Evolutionary conservation across 1,140 invertebrate genomes (phyloP).

Genomic region (Drosophila varians): DNA sequence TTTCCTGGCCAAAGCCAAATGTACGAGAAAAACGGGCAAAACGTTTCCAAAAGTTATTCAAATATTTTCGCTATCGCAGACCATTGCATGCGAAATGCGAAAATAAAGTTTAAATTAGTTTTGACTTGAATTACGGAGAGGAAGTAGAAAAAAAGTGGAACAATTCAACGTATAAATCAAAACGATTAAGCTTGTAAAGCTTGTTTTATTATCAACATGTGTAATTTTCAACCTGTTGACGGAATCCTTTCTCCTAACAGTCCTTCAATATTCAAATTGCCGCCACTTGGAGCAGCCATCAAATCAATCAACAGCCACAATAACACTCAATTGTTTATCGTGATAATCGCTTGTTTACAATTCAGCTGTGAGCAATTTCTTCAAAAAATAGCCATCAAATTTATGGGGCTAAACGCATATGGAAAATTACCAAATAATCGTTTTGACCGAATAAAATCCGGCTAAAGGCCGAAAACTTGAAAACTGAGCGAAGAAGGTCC

Average conservation of each 20-base stretch:
- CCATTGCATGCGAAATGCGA: conserved; percentile 20
- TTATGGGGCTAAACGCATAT: conserved; percentile 41
- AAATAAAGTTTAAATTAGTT: conserved; percentile 35
- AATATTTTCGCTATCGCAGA: conserved; percentile 27
- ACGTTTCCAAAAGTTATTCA: conserved; percentile 20
- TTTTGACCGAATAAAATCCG: conserved; percentile 54
- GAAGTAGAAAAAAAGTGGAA: background rate
- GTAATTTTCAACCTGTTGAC: conserved; percentile 15
- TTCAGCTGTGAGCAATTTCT: conserved; percentile 63
- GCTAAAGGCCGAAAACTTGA: conserved; percentile 18
- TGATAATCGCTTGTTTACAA: conserved; percentile 57
- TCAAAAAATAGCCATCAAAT: conserved; percentile 42
- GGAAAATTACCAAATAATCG: conserved; percentile 74
- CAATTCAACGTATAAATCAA: background rate
- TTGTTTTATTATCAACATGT: no score
- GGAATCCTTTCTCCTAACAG: conserved; percentile 1
- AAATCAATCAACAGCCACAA: conserved; percentile 17
- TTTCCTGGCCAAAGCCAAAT: conserved; percentile 48
- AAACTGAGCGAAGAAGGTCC: conserved; percentile 37
- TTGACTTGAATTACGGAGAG: conserved; percentile 4
- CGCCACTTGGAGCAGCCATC: conserved; percentile 11
- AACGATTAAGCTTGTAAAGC: background rate
- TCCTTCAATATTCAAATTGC: conserved; percentile 30
- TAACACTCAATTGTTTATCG: conserved; percentile 27
- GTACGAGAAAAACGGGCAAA: conserved; percentile 7